A percentile compares a stretch with the other conserved stretches of the same genome.
These are phyloP conservation scores for Nyctibius grandis DNA, from an alignment of 2,797 vertebrate species.

Conservation along the genomic window DNA sequence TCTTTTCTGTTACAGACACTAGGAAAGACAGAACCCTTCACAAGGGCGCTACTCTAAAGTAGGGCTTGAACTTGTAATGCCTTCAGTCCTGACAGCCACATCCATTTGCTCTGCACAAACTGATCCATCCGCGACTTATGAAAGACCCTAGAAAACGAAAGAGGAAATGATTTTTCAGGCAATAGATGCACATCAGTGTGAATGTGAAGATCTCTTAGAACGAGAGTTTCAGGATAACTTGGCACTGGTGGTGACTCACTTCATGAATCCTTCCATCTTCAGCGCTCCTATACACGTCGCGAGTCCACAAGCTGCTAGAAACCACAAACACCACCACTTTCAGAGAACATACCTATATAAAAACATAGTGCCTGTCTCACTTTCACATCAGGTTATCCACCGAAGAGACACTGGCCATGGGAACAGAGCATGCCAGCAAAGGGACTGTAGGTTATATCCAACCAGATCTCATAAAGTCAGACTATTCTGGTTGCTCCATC, in stretches of 20 bases:
- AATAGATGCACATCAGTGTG: not conserved
- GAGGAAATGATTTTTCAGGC: not conserved
- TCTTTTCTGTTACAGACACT: not conserved
- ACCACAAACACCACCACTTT: not conserved
- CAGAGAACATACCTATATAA: not conserved
- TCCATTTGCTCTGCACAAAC: not conserved
- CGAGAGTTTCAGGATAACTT: not conserved
- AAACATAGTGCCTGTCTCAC: fast-evolving
- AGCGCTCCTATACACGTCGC: fast-evolving
- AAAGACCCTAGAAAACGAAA: not conserved
- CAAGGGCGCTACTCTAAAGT: not conserved
- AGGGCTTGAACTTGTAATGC: not conserved
- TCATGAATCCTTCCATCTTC: not conserved
- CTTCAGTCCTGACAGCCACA: fast-evolving
- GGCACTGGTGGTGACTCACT: not conserved
- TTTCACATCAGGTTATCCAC: not conserved
- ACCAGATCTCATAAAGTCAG: not conserved
- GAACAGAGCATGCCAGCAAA: not conserved
- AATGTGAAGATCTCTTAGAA: not conserved
- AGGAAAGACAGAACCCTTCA: not conserved
- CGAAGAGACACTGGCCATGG: not conserved
- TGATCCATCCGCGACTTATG: fast-evolving
- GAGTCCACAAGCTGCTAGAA: not conserved
- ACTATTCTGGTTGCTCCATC: not conserved
- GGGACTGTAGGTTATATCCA: not conserved